Evolutionary conservation across 2,113 vertebrate species (phyloP), one percentile per base, ranked within the genome.

Genomic region (Lathamus discolor): DNA sequence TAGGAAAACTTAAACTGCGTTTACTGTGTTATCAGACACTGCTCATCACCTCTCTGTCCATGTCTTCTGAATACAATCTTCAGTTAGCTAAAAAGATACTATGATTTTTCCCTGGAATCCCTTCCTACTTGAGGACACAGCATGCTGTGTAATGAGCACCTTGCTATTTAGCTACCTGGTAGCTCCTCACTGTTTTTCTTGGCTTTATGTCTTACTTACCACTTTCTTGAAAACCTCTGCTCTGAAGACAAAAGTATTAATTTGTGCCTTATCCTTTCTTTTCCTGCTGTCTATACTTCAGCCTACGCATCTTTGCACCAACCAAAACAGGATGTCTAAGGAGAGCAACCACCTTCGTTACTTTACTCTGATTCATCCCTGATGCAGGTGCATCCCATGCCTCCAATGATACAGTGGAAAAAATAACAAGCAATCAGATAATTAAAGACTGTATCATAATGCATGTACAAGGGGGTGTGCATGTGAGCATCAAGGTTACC

Each of bases 371-470:
- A 93, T 93, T 96, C 92, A 93, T 92, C 69, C 51, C 41, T 75
- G 28, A 35, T 89, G 69, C 86, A 95, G 86, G 86, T 95, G 91
- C 91, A 84, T 82, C 48, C 68, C 39, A 68, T 92, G 51, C 39
- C 52, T 91, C 57, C 81, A 75, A 12, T 0, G 15, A 49, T 68
- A 85, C 35, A 41, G 63, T 35, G 55, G 39, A 48, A 89, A 95
- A 96, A 93, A 95, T 76, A 93, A 84, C 68, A 84, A 92, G 86
- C 94, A 95, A 92, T 91, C 92, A 95, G 86, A 75, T 93, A 91
- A 95, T 91, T 95, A 89, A 95, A 91, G 91, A 89, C 66, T 87
- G 14, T 62, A 18, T 86, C 80, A 82, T 79, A 79, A 88, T 54
- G 54, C 72, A 25, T 48, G 52, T 95, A 51, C 44, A 51, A 89